phyloP scores from a whole-genome alignment of 37 sponge, comb jelly and placozoan genomes.

The Agelas oroides region DNA sequence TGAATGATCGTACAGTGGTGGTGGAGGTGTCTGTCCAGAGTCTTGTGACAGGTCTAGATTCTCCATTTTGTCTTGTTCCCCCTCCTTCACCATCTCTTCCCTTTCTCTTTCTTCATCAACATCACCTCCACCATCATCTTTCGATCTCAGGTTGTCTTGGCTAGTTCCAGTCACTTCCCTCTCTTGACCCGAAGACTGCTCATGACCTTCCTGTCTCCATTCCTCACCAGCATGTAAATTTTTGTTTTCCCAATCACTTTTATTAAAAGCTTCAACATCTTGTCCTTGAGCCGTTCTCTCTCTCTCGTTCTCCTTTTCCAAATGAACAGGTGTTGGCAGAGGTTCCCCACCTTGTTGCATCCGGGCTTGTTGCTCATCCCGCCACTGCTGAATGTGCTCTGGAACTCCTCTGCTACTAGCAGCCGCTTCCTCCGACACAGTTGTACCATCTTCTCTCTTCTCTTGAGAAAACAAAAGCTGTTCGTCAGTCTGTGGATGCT shows the following conservation, averaged over 20 bases:
- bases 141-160: not conserved
- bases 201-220: not conserved
- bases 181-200: not conserved
- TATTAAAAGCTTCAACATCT: too few species aligned
- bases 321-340: not conserved
- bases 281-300: not conserved
- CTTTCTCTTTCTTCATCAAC: not conserved
- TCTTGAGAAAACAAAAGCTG: too few species aligned
- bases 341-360: too few species aligned
- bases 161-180: not conserved
- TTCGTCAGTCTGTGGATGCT: too few species aligned
- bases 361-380: not conserved
- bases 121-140: not conserved
- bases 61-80: not conserved
- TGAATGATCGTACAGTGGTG: too few species aligned
- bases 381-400: conserved; percentile 3
- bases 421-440: too few species aligned
- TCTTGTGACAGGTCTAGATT: too few species aligned
- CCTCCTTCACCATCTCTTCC: not conserved
- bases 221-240: too few species aligned
- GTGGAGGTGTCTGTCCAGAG: too few species aligned
- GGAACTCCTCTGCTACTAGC: not conserved
- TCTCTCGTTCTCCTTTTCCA: not conserved
- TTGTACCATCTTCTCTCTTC: too few species aligned
- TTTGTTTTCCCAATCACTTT: not conserved